Base-by-base conservation (phyloP, 1,140 invertebrate species). In the Diploscapter pachys region DNA sequence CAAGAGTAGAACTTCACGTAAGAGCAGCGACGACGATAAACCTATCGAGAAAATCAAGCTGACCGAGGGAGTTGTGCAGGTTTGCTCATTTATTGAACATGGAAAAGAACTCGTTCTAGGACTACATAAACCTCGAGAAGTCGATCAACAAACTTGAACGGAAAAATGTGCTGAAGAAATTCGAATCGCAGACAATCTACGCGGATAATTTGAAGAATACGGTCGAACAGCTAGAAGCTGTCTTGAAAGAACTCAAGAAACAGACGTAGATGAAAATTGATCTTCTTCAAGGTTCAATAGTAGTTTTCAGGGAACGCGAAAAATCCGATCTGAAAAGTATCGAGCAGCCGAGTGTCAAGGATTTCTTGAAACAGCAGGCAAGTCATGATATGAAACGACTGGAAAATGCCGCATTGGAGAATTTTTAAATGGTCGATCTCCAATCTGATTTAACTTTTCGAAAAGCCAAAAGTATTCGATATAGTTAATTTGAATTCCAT, bases 291-390 rank as follows among this genome's bases (percentile, higher is more conserved):
- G 48, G 8, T 3, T 76, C 4, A 52, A 0, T 55, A 80, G 50
- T 51, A 9, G 5, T 59, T 72, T 80, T 52, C 78, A 87, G 87
- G 9, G 80, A 82, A 63, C 86, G 86, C 76, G 87, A 88, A 73
- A 87, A 86, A 75, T 79, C 78, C 4, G 87, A 88, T 75, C 85
- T 88, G 0, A 85, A 87, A 52, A 86, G 86, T 53, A 78, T 87
- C 61, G 72, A 86, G 50, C 75, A 85, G 61, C 82, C 82, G 3
- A 84, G 79, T 4, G 82, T 87, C 4, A 86, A 84, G 73, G 78
- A 83, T 56, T 87, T 86, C 77, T 82, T 87, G 54, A 83, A 83
- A 64, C 82, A 85, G 68, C 85, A 86, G 79, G 81, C 81, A 48
- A 78, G 81, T 31, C 31, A 31, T 31, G 31, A 31, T 31, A 31